Evolutionary conservation across 2,113 vertebrate genomes (phyloP).

Genomic region (Cebus imitator): DNA sequence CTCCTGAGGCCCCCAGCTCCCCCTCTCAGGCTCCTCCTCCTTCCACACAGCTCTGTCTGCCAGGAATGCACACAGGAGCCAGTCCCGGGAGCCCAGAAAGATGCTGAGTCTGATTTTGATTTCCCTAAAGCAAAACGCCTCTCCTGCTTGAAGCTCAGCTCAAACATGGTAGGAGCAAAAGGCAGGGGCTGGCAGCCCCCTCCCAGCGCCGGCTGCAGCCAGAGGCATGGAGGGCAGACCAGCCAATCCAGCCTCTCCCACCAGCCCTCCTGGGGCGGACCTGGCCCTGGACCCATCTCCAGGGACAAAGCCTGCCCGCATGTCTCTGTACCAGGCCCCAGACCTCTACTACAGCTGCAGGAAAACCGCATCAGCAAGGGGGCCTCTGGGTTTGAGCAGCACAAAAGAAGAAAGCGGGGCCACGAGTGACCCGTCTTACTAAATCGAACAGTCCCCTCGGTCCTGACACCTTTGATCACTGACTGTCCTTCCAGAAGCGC

Average conservation of each 20-base stretch:
- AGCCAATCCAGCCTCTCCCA: background rate
- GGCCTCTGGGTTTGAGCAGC: background rate
- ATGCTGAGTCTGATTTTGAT: background rate
- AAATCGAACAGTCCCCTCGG: background rate
- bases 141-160: background rate
- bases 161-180: background rate
- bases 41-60: background rate
- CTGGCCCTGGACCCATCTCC: background rate
- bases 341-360: background rate
- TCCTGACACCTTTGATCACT: background rate
- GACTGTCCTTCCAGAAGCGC: background rate
- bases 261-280: fast-evolving
- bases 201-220: fast-evolving
- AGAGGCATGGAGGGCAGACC: fast-evolving
- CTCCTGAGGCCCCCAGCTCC: background rate
- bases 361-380: background rate
- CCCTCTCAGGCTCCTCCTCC: background rate
- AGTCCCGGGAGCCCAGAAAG: slow-evolving; percentile 40
- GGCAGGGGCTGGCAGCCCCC: background rate
- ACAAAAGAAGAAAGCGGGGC: background rate
- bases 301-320: background rate
- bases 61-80: background rate
- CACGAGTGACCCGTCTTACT: background rate
- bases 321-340: fast-evolving
- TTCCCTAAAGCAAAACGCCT: slow-evolving; percentile 36